phyloP scores from a whole-genome alignment of 2,888 invertebrate species.

The Yponomeuta sedellus region DNA sequence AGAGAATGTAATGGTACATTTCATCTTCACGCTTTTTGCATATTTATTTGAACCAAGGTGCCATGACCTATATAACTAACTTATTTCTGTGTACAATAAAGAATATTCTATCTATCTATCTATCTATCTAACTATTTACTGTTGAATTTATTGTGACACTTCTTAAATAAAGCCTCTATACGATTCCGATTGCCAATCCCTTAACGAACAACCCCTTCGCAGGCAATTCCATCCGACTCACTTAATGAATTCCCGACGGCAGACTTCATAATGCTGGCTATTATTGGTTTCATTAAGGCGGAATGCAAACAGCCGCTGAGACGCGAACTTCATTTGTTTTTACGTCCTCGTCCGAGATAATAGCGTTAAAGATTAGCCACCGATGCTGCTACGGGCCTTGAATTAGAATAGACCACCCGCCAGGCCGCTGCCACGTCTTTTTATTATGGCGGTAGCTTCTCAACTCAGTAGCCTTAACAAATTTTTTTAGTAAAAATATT shows the following conservation, averaged over 20 bases:
- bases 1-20: no score
- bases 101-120: no score
- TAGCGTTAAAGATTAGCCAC: constrained; percentile 23
- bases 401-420: constrained; percentile 20
- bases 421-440: neutral
- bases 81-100: no score
- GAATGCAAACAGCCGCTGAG: constrained; percentile 23
- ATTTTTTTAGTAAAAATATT: neutral
- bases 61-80: no score
- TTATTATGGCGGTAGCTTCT: neutral
- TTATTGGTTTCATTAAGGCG: constrained; percentile 29
- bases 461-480: neutral
- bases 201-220: neutral
- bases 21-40: no score
- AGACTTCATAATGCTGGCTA: constrained; percentile 25
- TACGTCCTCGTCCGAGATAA: constrained; percentile 22
- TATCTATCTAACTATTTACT: no score
- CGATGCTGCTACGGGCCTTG: constrained; percentile 17
- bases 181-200: no score
- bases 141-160: no score
- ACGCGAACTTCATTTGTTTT: constrained; percentile 29
- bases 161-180: no score
- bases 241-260: constrained; percentile 21
- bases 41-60: no score
- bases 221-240: constrained; percentile 13